Evolutionary conservation across 2,113 vertebrate genomes (phyloP).

Genomic region (Prochilodus magdalenae): DNA sequence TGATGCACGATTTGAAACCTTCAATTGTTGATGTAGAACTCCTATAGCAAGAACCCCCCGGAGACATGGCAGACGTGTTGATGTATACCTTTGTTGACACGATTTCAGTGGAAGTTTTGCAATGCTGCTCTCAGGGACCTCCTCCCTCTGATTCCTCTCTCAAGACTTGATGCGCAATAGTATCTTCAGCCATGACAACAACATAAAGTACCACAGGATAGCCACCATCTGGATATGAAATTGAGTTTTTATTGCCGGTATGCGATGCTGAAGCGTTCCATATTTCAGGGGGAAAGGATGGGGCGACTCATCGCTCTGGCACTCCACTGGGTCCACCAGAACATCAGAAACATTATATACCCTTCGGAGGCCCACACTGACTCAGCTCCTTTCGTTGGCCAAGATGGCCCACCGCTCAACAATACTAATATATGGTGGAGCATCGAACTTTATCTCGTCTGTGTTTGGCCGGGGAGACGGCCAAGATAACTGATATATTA

Average conservation of each 20-base stretch:
- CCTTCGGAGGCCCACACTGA: constrained; percentile 31
- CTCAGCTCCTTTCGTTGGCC: constrained; percentile 9
- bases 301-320: constrained; percentile 37
- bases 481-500: constrained; percentile 45
- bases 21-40: too few relatives aligned
- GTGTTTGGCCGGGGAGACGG: constrained; percentile 13
- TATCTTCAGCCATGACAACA: constrained; percentile 34
- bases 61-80: not conserved
- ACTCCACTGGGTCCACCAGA: constrained; percentile 27
- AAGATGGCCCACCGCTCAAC: constrained; percentile 19
- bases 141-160: constrained; percentile 29
- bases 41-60: too few relatives aligned
- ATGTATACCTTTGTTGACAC: not conserved
- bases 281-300: constrained; percentile 45
- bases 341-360: constrained; percentile 34
- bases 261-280: constrained; percentile 39
- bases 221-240: constrained; percentile 63
- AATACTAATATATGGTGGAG: constrained; percentile 28
- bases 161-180: constrained; percentile 29
- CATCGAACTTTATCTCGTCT: constrained; percentile 14
- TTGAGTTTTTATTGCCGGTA: constrained; percentile 63
- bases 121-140: not conserved
- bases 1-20: too few relatives aligned
- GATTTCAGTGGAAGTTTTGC: not conserved
- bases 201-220: constrained; percentile 50